Base-by-base conservation (phyloP, 2,113 vertebrate species). In the Erythrocercus mccallii region DNA sequence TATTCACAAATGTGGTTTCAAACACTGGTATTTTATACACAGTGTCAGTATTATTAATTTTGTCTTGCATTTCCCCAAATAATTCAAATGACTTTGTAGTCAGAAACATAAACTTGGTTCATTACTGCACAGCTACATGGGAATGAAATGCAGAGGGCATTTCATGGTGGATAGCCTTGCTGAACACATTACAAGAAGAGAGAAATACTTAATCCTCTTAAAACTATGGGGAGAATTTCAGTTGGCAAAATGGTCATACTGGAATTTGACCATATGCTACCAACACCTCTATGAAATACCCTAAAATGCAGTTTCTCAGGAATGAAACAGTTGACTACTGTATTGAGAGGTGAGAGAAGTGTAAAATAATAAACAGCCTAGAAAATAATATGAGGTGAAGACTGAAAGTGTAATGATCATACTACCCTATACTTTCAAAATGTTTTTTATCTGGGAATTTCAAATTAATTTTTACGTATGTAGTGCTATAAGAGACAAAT, bases 41-140 rank as follows among this genome's bases (percentile, higher is more conserved):
- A 88, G 37, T 96, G 95, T 95, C 95, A 96, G 83, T 70, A 81
- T 96, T 94, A 96, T 96, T 97, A 95, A 96, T 96, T 92, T 94
- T 74, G 73, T 91, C 88, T 94, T 94, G 86, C 76, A 79, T 96
- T 94, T 94, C 77, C 93, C 90, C 35, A 69, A 95, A 92, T 95
- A 93, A 96, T 73, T 95, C 88, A 93, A 93, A 68, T 51, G 51
- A 71, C 93, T 97, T 88, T 92, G 92, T 90, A 96, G 94, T 86
- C 74, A 92, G 95, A 96, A 96, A 88, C 74, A 94, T 91, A 91
- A 92, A 96, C 88, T 95, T 30, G 40, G 47, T 90, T 92, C 92
- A 83, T 74, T 93, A 86, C 71, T 70, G 35, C 68, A 56, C 35
- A 65, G 77, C 61, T 88, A 94, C 79, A 71, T 37, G 81, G 82